These are phyloP conservation scores for Apostichopus japonicus DNA, from an alignment of 35 echinoderm and acorn worm genomes.

Conservation along the genomic window DNA sequence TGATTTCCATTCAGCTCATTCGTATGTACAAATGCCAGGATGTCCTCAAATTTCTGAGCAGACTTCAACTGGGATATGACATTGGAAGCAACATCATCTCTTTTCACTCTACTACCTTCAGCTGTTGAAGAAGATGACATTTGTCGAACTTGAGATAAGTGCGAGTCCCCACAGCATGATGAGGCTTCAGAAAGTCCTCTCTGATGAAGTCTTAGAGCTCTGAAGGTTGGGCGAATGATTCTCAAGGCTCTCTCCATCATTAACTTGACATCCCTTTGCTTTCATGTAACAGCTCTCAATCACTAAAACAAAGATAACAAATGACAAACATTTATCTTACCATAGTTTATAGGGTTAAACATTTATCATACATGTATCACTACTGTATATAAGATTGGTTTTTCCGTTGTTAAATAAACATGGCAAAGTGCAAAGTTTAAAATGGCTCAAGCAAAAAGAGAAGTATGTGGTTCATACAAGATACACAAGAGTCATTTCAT, in stretches of 20 bases:
- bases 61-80: constrained; percentile 7
- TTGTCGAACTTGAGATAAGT: not conserved
- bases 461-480: too few relatives aligned
- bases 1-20: constrained; percentile 44
- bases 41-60: constrained; percentile 25
- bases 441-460: too few relatives aligned
- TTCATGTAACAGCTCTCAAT: too few relatives aligned
- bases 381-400: too few relatives aligned
- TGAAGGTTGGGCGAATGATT: not conserved
- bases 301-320: too few relatives aligned
- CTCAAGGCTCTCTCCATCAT: constrained; percentile 28
- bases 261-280: not conserved
- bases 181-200: not conserved
- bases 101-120: not conserved
- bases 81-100: not conserved
- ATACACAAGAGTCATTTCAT: too few relatives aligned
- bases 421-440: too few relatives aligned
- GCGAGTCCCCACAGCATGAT: too few relatives aligned
- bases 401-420: too few relatives aligned
- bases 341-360: too few relatives aligned
- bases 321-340: too few relatives aligned
- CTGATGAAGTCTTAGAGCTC: not conserved
- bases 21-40: not conserved
- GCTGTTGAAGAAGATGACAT: not conserved
- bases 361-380: too few relatives aligned